These are phyloP conservation scores for Halesus radiatus DNA, from an alignment of 1,140 invertebrate species.

Conservation along the genomic window DNA sequence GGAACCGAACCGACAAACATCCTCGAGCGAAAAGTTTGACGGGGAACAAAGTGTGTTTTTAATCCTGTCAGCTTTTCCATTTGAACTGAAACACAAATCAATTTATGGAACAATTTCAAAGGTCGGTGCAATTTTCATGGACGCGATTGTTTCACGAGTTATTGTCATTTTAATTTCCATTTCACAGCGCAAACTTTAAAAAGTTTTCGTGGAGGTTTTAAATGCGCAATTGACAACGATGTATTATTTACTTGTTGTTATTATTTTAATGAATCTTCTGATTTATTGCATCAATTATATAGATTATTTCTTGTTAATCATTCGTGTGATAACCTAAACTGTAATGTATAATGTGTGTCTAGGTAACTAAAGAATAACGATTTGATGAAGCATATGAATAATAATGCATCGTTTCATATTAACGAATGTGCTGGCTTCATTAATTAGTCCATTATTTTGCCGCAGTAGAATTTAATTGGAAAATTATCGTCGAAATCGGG, in stretches of 20 bases:
- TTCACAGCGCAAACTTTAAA: no score
- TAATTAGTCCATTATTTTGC: neutral
- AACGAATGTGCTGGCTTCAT: neutral
- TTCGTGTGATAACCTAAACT: no score
- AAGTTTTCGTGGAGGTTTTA: no score
- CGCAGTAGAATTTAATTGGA: neutral
- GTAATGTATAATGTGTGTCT: no score
- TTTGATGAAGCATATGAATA: neutral
- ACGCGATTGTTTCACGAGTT: neutral
- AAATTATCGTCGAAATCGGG: neutral
- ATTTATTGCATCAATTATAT: no score
- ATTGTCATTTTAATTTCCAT: neutral
- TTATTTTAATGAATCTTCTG: no score
- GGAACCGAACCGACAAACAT: neutral
- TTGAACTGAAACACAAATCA: slow-evolving; percentile 20
- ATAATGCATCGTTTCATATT: neutral
- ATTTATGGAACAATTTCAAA: slow-evolving; percentile 10
- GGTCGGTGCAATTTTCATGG: neutral
- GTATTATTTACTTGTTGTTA: no score
- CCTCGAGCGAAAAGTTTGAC: neutral
- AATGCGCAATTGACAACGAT: no score
- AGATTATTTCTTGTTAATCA: no score
- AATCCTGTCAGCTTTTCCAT: slow-evolving; percentile 7
- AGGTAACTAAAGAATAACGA: no score
- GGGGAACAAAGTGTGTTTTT: slow-evolving; percentile 2